phyloP scores from a whole-genome alignment of 2,888 invertebrate genomes.

The Nycteola revayana region DNA sequence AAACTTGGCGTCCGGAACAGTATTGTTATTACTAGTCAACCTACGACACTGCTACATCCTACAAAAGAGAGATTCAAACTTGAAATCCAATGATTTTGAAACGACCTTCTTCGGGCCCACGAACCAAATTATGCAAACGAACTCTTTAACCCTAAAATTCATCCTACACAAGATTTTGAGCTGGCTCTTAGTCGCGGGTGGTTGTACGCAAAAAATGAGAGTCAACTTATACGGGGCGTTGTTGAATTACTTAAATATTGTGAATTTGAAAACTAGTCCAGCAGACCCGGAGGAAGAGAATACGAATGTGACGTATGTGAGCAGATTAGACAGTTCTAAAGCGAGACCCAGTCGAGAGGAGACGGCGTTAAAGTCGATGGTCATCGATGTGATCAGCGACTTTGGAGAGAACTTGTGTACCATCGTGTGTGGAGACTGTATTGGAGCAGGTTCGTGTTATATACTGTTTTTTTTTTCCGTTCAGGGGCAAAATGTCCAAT shows the following conservation, averaged over 20 bases:
- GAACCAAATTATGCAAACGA: constrained; percentile 80
- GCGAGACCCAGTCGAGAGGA: constrained; percentile 52
- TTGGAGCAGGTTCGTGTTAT: constrained; percentile 82
- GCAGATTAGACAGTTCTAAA: constrained; percentile 84
- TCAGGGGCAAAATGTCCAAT: too few relatives aligned
- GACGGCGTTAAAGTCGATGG: constrained; percentile 66
- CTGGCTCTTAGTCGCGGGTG: constrained; percentile 91
- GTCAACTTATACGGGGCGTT: constrained; percentile 94
- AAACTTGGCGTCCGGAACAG: constrained; percentile 89
- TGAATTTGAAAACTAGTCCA: constrained; percentile 76
- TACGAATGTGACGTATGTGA: constrained; percentile 78
- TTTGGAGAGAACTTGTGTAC: constrained; percentile 92
- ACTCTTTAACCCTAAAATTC: constrained; percentile 85
- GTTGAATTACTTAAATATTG: constrained; percentile 90
- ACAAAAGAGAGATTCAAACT: constrained; percentile 69
- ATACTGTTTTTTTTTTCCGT: too few relatives aligned
- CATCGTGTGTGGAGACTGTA: constrained; percentile 91
- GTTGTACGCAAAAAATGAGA: constrained; percentile 90
- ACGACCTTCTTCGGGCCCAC: constrained; percentile 70
- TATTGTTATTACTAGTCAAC: constrained; percentile 89
- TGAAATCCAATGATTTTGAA: constrained; percentile 65
- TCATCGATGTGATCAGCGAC: constrained; percentile 79
- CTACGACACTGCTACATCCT: constrained; percentile 86
- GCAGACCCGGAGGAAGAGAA: constrained; percentile 66
- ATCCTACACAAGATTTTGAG: constrained; percentile 89